Conservation (phyloP, 2,797 vertebrate genomes). For the Enteromius mattozi region DNA sequence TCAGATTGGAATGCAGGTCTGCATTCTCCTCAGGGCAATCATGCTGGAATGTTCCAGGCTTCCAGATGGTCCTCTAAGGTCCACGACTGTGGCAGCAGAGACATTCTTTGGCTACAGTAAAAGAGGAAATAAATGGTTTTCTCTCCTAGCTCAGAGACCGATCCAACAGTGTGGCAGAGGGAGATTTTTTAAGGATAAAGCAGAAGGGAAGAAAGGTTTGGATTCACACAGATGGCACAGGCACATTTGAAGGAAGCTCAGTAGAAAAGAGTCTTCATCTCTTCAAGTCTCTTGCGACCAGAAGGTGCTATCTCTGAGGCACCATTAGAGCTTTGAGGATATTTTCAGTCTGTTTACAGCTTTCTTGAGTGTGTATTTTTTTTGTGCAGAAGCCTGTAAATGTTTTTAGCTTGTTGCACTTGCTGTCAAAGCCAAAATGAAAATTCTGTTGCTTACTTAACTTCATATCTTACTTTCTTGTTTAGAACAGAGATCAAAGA, state of each 20-base stretch:
- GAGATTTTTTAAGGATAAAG: slow-evolving; percentile 24
- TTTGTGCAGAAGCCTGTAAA: not conserved
- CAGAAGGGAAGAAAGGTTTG: slow-evolving; percentile 15
- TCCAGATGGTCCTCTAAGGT: slow-evolving; percentile 56
- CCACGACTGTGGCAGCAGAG: slow-evolving; percentile 27
- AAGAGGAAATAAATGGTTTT: slow-evolving; percentile 36
- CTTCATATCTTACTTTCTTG: not conserved
- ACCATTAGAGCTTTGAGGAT: slow-evolving; percentile 6
- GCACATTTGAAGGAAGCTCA: slow-evolving; percentile 23
- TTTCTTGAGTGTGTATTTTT: not conserved
- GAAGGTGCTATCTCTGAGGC: slow-evolving; percentile 21
- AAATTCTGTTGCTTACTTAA: too few relatives aligned
- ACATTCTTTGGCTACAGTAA: slow-evolving; percentile 33
- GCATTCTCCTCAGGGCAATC: slow-evolving; percentile 55
- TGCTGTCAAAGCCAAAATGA: slow-evolving; percentile 1
- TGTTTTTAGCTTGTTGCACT: not conserved
- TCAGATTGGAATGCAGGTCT: slow-evolving; percentile 53
- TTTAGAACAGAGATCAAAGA: not conserved
- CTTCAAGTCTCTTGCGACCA: not conserved
- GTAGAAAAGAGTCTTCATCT: slow-evolving; percentile 16
- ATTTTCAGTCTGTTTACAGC: slow-evolving; percentile 11
- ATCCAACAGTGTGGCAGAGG: slow-evolving; percentile 17
- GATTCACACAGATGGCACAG: slow-evolving; percentile 28
- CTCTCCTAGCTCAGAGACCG: not conserved
- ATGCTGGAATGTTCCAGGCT: slow-evolving; percentile 57